phyloP scores from a whole-genome alignment of 2,797 vertebrate species.

The Pangasius djambal region DNA sequence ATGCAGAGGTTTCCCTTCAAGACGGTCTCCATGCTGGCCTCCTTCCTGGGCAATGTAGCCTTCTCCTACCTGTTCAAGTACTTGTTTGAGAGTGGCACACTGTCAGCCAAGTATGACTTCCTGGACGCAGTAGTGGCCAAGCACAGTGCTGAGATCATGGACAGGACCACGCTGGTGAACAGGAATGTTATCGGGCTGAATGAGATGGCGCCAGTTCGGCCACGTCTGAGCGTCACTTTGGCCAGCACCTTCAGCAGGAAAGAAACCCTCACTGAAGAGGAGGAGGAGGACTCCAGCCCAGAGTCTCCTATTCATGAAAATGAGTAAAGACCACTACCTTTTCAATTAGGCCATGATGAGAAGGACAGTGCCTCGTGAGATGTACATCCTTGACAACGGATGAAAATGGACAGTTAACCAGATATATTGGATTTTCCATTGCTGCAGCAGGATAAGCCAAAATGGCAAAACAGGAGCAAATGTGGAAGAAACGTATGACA shows the following conservation, averaged over 20 bases:
- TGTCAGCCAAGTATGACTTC: slow-evolving; percentile 92
- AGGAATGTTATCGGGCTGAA: slow-evolving; percentile 90
- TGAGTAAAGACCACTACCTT: slow-evolving; percentile 67
- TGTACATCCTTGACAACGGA: not conserved
- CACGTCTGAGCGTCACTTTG: slow-evolving; percentile 85
- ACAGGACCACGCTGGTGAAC: slow-evolving; percentile 93
- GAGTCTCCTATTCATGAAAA: slow-evolving; percentile 86
- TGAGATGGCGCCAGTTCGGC: slow-evolving; percentile 89
- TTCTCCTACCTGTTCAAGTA: slow-evolving; percentile 93
- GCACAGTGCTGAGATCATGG: slow-evolving; percentile 95
- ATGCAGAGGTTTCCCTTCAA: slow-evolving; percentile 94
- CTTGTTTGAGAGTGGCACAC: slow-evolving; percentile 91
- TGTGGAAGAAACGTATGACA: not conserved
- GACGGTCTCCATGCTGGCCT: slow-evolving; percentile 89
- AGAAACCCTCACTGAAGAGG: slow-evolving; percentile 85
- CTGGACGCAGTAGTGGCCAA: slow-evolving; percentile 92
- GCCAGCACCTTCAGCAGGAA: slow-evolving; percentile 90
- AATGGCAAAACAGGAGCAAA: slow-evolving; percentile 26
- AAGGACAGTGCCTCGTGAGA: slow-evolving; percentile 40
- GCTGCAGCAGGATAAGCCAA: slow-evolving; percentile 39
- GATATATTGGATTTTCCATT: slow-evolving; percentile 47
- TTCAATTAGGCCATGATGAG: slow-evolving; percentile 37
- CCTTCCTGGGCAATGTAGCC: slow-evolving; percentile 85
- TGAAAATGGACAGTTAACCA: slow-evolving; percentile 18
- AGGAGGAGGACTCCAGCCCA: slow-evolving; percentile 86